Conservation (phyloP, 2,113 vertebrate genomes). For the Theristicus caerulescens region DNA sequence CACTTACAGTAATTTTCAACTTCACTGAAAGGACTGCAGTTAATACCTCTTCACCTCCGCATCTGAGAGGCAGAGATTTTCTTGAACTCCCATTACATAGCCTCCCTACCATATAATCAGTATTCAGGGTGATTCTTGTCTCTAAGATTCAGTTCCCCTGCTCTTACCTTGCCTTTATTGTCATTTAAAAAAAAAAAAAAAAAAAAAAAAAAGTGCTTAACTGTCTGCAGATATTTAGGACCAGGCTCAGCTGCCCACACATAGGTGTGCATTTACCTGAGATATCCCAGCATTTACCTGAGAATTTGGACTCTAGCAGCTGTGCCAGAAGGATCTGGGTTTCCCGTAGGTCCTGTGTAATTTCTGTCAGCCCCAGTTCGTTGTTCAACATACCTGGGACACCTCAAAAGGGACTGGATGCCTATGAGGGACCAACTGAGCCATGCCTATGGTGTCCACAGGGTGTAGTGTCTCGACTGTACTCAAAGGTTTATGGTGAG, state of each 20-base stretch:
- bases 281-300: not conserved
- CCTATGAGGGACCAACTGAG: not conserved
- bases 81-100: not conserved
- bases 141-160: not conserved
- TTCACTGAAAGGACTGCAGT: not conserved
- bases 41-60: not conserved
- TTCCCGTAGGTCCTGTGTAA: not conserved
- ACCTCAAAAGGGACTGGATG: not conserved
- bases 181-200: not conserved
- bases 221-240: not conserved
- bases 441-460: not conserved
- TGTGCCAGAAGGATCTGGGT: not conserved
- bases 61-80: not conserved
- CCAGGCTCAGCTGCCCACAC: not conserved
- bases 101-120: not conserved
- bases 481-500: not conserved
- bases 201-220: not conserved
- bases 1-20: not conserved
- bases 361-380: not conserved
- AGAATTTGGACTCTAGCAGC: not conserved
- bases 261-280: not conserved
- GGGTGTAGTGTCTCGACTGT: not conserved
- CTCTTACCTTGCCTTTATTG: not conserved
- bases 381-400: not conserved
- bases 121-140: not conserved